These are phyloP conservation scores for Dryococelus australis DNA, from an alignment of 2,888 invertebrate genomes.

Conservation along the genomic window DNA sequence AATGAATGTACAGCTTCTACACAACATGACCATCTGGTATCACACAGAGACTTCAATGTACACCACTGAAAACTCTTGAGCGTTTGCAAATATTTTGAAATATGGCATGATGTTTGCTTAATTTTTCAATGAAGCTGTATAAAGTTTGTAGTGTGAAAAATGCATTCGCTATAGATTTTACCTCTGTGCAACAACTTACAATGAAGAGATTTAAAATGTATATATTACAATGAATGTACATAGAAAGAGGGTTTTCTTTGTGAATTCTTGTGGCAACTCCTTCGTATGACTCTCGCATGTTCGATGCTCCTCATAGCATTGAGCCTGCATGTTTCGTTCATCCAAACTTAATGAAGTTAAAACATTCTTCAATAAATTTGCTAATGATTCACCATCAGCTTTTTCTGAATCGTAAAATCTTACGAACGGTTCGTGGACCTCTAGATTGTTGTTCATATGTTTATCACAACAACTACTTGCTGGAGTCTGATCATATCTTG, in stretches of 20 bases:
- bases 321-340: neutral
- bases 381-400: neutral
- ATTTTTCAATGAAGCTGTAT: constrained; percentile 25
- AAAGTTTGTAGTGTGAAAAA: neutral
- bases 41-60: constrained; percentile 21
- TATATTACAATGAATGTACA: constrained; percentile 19
- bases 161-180: neutral
- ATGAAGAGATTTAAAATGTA: constrained; percentile 17
- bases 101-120: neutral
- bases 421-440: constrained; percentile 20
- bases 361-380: no score
- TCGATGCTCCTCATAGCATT: constrained; percentile 21
- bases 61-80: neutral
- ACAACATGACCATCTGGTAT: constrained; percentile 17
- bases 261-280: neutral
- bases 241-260: no score
- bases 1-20: constrained; percentile 12
- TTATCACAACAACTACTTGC: constrained; percentile 30
- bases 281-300: constrained; percentile 17
- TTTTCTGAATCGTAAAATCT: constrained; percentile 2
- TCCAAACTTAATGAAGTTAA: constrained; percentile 17
- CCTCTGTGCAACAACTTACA: constrained; percentile 24
- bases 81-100: constrained; percentile 7
- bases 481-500: constrained; percentile 5
- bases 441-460: constrained; percentile 21